Percentiles rank a stretch among this genome's conserved stretches.
Evolutionary conservation across 1,140 invertebrate species (phyloP).

Genomic region (Drosophila lacteicornis): DNA sequence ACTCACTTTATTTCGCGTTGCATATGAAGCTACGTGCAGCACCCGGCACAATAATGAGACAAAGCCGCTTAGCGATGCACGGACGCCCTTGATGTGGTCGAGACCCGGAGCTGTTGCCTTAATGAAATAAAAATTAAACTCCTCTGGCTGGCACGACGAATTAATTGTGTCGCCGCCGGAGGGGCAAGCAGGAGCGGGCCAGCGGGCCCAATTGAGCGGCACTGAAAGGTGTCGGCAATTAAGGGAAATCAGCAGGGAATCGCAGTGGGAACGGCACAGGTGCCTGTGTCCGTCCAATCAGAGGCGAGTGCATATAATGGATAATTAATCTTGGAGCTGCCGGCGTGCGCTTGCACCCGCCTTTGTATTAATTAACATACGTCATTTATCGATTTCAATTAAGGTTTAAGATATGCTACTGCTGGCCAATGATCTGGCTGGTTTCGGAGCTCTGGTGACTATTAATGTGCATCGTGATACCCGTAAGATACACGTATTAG

Average conservation of each 20-base stretch:
- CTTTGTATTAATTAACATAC: conserved; percentile 61
- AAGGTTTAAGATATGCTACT: not conserved
- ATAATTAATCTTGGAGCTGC: conserved; percentile 71
- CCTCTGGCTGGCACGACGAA: conserved; percentile 34
- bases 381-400: conserved; percentile 27
- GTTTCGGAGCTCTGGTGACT: not conserved
- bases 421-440: not conserved
- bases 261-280: conserved; percentile 18
- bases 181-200: conserved; percentile 35
- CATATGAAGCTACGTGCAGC: conserved; percentile 44
- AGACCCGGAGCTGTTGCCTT: conserved; percentile 23
- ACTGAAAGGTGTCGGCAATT: conserved; percentile 70
- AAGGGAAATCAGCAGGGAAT: conserved; percentile 71
- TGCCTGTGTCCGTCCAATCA: conserved; percentile 6
- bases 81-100: conserved; percentile 24
- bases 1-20: conserved; percentile 8
- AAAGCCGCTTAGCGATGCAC: conserved; percentile 53
- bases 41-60: conserved; percentile 65
- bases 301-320: conserved; percentile 33
- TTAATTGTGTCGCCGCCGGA: conserved; percentile 62
- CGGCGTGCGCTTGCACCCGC: too few species aligned
- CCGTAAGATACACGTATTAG: not conserved
- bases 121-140: conserved; percentile 72
- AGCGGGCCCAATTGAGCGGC: conserved; percentile 43
- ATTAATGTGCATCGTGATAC: too few species aligned